A percentile compares a stretch with the other conserved stretches of the same genome.
These are phyloP conservation scores for Endotricha flammealis DNA, from an alignment of 2,888 invertebrate species.

Conservation along the genomic window DNA sequence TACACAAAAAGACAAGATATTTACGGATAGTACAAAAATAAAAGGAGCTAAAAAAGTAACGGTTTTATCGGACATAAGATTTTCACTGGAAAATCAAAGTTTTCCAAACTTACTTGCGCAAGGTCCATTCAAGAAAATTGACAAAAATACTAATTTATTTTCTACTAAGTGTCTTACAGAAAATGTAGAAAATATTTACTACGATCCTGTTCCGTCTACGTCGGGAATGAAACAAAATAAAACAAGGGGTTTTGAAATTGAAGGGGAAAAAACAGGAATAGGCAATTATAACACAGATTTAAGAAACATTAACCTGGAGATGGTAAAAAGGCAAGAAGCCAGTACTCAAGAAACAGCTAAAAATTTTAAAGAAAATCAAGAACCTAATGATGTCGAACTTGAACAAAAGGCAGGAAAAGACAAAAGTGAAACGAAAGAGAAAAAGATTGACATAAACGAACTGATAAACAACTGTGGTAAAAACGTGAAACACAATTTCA, in stretches of 20 bases:
- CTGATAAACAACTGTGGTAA: too few relatives aligned
- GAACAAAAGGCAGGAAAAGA: too few relatives aligned
- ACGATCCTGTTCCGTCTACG: constrained; percentile 9
- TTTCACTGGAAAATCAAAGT: constrained; percentile 9
- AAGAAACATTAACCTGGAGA: background rate
- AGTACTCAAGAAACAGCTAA: too few relatives aligned
- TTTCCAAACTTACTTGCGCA: constrained; percentile 4
- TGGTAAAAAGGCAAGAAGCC: too few relatives aligned
- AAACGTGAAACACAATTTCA: too few relatives aligned
- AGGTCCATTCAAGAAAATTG: background rate
- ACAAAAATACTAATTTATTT: constrained; percentile 1
- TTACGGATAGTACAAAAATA: constrained; percentile 3
- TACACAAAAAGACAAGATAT: constrained; percentile 4
- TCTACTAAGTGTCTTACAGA: constrained; percentile 1
- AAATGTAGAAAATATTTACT: constrained; percentile 1
- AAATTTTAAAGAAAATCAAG: too few relatives aligned
- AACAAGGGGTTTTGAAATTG: constrained; percentile 9
- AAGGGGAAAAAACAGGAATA: background rate
- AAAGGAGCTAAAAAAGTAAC: constrained; percentile 4
- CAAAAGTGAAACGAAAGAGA: too few relatives aligned
- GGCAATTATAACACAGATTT: constrained; percentile 2
- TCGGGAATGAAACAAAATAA: constrained; percentile 9
- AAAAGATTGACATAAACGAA: too few relatives aligned
- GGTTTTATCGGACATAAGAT: constrained; percentile 8
- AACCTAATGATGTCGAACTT: too few relatives aligned